Evolutionary conservation across 2,113 vertebrate genomes (phyloP).

Genomic region (Prietella phreatophila): DNA sequence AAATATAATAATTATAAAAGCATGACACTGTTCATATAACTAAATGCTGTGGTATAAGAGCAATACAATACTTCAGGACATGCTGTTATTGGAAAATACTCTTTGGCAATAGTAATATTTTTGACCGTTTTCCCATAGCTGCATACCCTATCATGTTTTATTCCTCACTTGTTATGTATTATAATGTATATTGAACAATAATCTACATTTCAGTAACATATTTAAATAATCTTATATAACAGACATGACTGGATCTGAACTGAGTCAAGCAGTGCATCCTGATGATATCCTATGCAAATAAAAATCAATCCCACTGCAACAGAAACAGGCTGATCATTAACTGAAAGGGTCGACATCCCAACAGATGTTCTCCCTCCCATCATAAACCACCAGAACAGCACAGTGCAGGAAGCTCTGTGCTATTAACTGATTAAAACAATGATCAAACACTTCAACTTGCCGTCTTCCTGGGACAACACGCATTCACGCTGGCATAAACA

Average conservation of each 20-base stretch:
- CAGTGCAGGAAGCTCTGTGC: conserved; percentile 11
- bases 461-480: not conserved
- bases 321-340: conserved; percentile 14
- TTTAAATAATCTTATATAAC: not conserved
- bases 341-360: not conserved
- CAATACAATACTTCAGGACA: not conserved
- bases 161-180: not conserved
- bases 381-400: conserved; percentile 23
- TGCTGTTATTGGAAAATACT: not conserved
- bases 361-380: conserved; percentile 39
- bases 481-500: not conserved
- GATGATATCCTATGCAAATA: not conserved
- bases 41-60: not conserved
- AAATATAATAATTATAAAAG: not conserved
- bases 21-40: not conserved
- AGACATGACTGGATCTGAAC: not conserved
- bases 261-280: not conserved
- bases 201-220: not conserved
- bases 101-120: not conserved
- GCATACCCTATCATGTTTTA: not conserved
- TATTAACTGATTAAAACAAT: conserved; percentile 36
- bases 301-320: conserved; percentile 14
- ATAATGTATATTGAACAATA: not conserved
- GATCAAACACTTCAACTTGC: conserved; percentile 4
- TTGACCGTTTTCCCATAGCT: not conserved